Conservation (phyloP, 1,140 invertebrate genomes). For the Aethina tumida region DNA sequence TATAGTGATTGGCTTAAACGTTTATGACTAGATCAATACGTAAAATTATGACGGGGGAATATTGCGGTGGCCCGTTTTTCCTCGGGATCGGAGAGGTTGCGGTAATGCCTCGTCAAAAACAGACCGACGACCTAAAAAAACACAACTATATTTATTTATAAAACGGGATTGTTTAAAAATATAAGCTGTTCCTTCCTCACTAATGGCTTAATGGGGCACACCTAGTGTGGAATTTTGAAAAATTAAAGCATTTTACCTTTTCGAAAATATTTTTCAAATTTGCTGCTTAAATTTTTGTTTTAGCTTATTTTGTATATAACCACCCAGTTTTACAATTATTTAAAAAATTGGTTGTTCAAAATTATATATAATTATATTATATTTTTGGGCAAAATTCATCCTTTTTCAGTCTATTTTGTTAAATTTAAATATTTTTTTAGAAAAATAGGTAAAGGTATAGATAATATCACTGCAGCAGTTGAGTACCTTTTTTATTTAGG, state of each 20-base stretch:
- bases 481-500: too few relatives aligned
- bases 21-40: slow-evolving; percentile 35
- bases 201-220: neutral
- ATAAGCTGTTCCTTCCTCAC: neutral
- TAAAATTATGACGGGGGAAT: slow-evolving; percentile 55
- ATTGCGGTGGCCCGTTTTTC: slow-evolving; percentile 56
- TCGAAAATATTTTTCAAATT: neutral
- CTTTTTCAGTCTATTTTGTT: too few relatives aligned
- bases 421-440: neutral
- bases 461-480: too few relatives aligned
- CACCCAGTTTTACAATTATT: too few relatives aligned
- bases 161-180: neutral
- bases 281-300: neutral
- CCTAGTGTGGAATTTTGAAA: neutral
- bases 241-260: too few relatives aligned
- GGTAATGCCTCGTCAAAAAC: slow-evolving; percentile 59
- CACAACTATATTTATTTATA: slow-evolving; percentile 2
- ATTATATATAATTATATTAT: too few relatives aligned
- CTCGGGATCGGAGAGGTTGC: slow-evolving; percentile 62
- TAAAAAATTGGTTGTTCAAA: too few relatives aligned
- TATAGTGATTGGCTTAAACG: too few relatives aligned
- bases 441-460: too few relatives aligned
- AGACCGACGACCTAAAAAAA: slow-evolving; percentile 57
- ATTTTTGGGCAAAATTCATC: too few relatives aligned
- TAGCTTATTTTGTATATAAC: too few relatives aligned